Evolutionary conservation across 2,888 invertebrate species (phyloP).

Genomic region (Dilophus febrilis): DNA sequence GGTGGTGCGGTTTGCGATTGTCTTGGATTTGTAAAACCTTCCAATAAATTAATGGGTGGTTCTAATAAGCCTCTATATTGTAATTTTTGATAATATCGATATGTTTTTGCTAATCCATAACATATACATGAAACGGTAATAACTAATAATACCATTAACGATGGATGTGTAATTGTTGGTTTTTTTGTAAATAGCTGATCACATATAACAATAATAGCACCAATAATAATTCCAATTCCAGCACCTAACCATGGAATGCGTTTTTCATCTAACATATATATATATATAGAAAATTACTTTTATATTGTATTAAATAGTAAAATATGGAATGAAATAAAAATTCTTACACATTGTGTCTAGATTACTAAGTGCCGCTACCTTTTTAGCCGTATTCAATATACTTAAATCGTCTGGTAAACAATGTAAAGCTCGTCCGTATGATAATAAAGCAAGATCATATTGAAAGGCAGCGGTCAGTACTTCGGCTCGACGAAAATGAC

Average conservation of each 20-base stretch:
- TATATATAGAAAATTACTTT: neutral
- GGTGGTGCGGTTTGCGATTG: too few species aligned
- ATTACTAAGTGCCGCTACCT: conserved; percentile 37
- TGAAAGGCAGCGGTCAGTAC: conserved; percentile 50
- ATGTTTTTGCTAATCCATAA: conserved; percentile 44
- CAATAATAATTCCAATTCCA: conserved; percentile 51
- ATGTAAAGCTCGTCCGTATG: conserved; percentile 48
- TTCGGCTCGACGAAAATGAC: conserved; percentile 55
- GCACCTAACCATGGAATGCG: conserved; percentile 61
- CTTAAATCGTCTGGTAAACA: conserved; percentile 48
- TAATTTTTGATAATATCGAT: conserved; percentile 34
- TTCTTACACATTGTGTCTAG: conserved; percentile 41
- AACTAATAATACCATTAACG: conserved; percentile 52
- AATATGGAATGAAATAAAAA: neutral
- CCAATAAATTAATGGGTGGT: conserved; percentile 33
- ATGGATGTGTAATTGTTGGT: conserved; percentile 45
- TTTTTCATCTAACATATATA: conserved; percentile 36
- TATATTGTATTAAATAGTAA: neutral
- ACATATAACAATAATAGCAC: conserved; percentile 45
- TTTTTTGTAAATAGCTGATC: conserved; percentile 48
- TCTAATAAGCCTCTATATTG: conserved; percentile 35
- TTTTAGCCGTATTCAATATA: conserved; percentile 43
- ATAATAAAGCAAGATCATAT: conserved; percentile 47
- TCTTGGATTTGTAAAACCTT: conserved; percentile 16
- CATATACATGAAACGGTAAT: conserved; percentile 48